Conservation (phyloP, 2,797 vertebrate species). For the Adelosebastes latens region DNA sequence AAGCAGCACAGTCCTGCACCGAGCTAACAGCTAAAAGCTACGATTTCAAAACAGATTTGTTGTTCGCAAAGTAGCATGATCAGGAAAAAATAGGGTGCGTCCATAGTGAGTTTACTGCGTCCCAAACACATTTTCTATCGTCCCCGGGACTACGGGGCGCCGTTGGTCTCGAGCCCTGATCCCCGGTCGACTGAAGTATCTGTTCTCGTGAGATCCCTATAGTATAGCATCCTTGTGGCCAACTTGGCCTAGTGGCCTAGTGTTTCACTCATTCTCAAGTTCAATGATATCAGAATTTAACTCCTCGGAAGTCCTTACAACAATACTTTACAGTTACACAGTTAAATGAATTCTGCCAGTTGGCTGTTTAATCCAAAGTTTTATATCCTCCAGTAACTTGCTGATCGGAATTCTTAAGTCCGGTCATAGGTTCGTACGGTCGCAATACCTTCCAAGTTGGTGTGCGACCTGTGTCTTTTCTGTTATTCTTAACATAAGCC, state of each 20-base stretch:
- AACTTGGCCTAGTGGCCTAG: background rate
- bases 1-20: too few relatives aligned
- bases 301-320: background rate
- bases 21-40: too few relatives aligned
- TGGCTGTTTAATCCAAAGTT: background rate
- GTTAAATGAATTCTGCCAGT: background rate
- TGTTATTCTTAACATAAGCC: slow-evolving; percentile 72
- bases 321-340: background rate
- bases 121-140: too few relatives aligned
- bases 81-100: too few relatives aligned
- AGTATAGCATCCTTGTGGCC: background rate
- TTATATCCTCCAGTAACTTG: background rate
- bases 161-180: too few relatives aligned
- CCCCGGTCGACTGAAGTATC: too few relatives aligned
- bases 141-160: rapidly evolving
- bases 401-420: slow-evolving; percentile 6
- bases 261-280: background rate
- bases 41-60: too few relatives aligned
- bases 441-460: slow-evolving; percentile 25
- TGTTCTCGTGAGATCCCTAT: rapidly evolving
- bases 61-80: too few relatives aligned
- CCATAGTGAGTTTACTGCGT: too few relatives aligned
- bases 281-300: background rate
- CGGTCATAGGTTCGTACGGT: slow-evolving; percentile 11
- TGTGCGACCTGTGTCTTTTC: slow-evolving; percentile 58